phyloP scores from a whole-genome alignment of 53 echinoderm and acorn worm genomes.

The Stichopus horrens region DNA sequence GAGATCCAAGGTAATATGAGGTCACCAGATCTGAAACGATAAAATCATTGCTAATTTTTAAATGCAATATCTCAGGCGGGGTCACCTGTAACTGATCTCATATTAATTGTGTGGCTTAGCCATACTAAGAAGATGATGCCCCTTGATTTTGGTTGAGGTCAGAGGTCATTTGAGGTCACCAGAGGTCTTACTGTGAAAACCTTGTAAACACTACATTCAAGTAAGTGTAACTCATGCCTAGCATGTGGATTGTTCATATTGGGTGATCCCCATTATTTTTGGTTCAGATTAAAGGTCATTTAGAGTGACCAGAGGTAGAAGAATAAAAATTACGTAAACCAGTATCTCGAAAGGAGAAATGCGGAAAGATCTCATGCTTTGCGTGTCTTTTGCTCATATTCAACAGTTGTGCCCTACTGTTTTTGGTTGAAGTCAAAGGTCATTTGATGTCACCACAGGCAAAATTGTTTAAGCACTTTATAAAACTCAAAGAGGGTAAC shows the following conservation, averaged over 20 bases:
- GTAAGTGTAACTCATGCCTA: neutral
- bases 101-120: no score
- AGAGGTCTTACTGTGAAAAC: neutral
- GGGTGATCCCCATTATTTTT: neutral
- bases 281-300: neutral
- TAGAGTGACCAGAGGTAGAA: neutral
- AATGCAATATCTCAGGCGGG: no score
- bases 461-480: no score
- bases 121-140: neutral
- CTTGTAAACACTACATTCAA: neutral
- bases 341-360: neutral
- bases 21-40: no score
- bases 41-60: no score
- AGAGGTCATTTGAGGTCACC: constrained; percentile 2
- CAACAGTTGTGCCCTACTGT: no score
- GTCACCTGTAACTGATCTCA: no score
- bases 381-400: neutral
- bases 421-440: no score
- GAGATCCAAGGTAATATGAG: no score
- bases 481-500: no score
- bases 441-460: no score
- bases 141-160: neutral
- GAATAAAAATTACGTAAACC: neutral
- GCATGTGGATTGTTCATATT: neutral
- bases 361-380: neutral